Evolutionary conservation across 2,888 invertebrate genomes (phyloP).

Genomic region (Galeopsomyia nigrocyanea): DNA sequence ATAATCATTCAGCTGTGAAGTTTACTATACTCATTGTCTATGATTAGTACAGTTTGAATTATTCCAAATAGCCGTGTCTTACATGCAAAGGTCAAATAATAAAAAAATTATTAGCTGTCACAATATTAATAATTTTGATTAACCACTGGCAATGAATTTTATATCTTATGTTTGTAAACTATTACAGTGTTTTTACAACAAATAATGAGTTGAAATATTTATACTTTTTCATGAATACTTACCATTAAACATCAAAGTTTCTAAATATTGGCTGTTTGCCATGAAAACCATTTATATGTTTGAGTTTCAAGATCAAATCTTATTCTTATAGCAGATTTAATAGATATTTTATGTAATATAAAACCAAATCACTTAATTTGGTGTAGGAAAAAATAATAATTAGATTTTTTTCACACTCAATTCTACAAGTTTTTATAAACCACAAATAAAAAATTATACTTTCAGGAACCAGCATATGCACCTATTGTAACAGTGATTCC

Average conservation of each 20-base stretch:
- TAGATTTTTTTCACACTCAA: background rate
- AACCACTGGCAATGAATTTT: conserved; percentile 10
- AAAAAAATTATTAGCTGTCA: conserved; percentile 36
- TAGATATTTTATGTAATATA: background rate
- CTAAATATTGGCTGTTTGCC: conserved; percentile 29
- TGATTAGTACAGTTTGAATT: conserved; percentile 27
- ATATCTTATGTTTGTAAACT: conserved; percentile 1
- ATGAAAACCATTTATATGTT: conserved; percentile 33
- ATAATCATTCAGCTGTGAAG: conserved; percentile 27
- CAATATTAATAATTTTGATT: conserved; percentile 21
- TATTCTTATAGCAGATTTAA: conserved; percentile 19
- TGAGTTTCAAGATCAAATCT: conserved; percentile 40
- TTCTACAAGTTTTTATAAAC: background rate
- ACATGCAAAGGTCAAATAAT: conserved; percentile 49
- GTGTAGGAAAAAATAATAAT: conserved; percentile 2
- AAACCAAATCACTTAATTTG: background rate
- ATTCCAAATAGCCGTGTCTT: conserved; percentile 20
- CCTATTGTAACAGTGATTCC: conserved; percentile 64
- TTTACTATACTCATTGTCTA: conserved; percentile 24
- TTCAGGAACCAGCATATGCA: conserved; percentile 62
- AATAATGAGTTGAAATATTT: conserved; percentile 5
- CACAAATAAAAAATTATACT: conserved; percentile 20
- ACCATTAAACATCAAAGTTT: conserved; percentile 15
- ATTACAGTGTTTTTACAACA: conserved; percentile 1
- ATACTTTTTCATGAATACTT: conserved; percentile 10